Conservation (phyloP, 2,888 invertebrate species). For the Pammene aurita region DNA sequence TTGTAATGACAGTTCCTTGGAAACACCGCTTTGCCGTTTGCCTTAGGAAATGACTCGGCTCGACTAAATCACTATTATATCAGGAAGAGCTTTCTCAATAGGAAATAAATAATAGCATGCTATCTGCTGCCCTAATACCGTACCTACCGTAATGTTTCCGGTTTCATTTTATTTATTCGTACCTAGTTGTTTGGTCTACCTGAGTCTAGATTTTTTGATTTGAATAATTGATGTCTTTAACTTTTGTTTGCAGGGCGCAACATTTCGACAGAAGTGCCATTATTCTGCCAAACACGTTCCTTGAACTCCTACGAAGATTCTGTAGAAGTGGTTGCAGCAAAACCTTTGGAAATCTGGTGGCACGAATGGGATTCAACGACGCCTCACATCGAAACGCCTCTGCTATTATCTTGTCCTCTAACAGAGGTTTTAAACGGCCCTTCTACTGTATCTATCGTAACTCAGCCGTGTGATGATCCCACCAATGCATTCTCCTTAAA, state of each 20-base stretch:
- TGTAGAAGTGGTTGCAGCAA: conserved; percentile 83
- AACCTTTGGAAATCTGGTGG: conserved; percentile 85
- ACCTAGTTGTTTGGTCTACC: not conserved
- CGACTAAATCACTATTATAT: conserved; percentile 71
- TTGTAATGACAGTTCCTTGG: conserved; percentile 76
- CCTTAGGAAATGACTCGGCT: conserved; percentile 65
- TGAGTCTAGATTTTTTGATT: not conserved
- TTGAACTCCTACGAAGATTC: conserved; percentile 64
- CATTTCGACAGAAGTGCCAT: conserved; percentile 63
- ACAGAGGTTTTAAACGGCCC: conserved; percentile 71
- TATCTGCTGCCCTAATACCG: conserved; percentile 17
- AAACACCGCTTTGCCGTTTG: conserved; percentile 60
- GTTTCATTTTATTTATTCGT: conserved; percentile 20
- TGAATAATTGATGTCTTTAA: conserved; percentile 19
- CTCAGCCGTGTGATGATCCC: conserved; percentile 77
- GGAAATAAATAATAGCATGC: conserved; percentile 37
- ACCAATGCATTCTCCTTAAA: conserved; percentile 69
- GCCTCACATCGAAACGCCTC: conserved; percentile 78
- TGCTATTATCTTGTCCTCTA: conserved; percentile 85
- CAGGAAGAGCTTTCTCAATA: conserved; percentile 46
- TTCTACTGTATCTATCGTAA: conserved; percentile 76
- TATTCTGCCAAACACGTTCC: conserved; percentile 82
- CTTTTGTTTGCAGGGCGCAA: conserved; percentile 69
- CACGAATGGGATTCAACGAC: conserved; percentile 83
- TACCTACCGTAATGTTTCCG: conserved; percentile 31